A percentile compares a stretch with the other conserved stretches of the same genome.
phyloP scores from a whole-genome alignment of 1,140 invertebrate species.

The Drosophila pruinosa region DNA sequence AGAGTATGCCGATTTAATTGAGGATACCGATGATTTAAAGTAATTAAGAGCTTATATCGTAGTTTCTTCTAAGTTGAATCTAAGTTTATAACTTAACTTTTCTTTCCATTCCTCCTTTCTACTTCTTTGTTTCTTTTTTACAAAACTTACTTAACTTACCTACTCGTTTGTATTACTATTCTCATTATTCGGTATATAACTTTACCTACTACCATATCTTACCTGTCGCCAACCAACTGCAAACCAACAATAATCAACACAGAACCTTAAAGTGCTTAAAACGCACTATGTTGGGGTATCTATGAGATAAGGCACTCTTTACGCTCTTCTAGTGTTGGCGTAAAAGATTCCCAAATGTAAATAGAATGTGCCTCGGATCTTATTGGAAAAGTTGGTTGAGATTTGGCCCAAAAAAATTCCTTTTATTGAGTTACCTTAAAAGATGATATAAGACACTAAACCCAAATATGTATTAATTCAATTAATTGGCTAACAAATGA shows the following conservation, averaged over 20 bases:
- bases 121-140: constrained; percentile 60
- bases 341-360: constrained; percentile 28
- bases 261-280: constrained; percentile 80
- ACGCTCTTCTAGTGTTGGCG: constrained; percentile 65
- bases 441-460: constrained; percentile 80
- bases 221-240: constrained; percentile 25
- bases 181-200: constrained; percentile 46
- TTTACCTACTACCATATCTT: constrained; percentile 7
- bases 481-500: constrained; percentile 31
- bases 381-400: constrained; percentile 73
- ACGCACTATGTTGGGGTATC: constrained; percentile 81
- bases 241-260: constrained; percentile 32
- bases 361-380: constrained; percentile 50
- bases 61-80: constrained; percentile 83
- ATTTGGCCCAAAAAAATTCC: constrained; percentile 43
- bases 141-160: constrained; percentile 32
- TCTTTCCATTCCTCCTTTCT: constrained; percentile 67
- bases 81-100: constrained; percentile 80
- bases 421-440: constrained; percentile 71
- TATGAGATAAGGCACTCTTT: constrained; percentile 62
- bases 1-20: constrained; percentile 82
- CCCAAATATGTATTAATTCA: constrained; percentile 51
- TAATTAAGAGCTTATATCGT: constrained; percentile 83
- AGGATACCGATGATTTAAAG: constrained; percentile 83
- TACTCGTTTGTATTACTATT: constrained; percentile 40